These are phyloP conservation scores for Etheostoma nigrum DNA, from an alignment of 2,797 vertebrate genomes.

Conservation along the genomic window DNA sequence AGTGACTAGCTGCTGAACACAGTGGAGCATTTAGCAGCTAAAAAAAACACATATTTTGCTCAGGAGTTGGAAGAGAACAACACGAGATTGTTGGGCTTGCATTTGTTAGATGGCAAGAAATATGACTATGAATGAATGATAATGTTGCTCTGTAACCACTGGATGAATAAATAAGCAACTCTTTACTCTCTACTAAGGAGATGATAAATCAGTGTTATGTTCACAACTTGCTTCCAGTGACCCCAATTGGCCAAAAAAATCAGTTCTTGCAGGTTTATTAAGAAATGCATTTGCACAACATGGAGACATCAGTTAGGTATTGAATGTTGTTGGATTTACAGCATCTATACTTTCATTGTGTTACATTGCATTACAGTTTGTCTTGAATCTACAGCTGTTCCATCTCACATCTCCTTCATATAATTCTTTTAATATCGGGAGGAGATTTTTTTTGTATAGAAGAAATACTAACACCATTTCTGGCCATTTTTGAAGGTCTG, in stretches of 20 bases:
- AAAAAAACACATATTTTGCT: neutral
- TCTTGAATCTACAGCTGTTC: neutral
- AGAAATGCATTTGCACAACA: neutral
- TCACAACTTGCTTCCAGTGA: neutral
- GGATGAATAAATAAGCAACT: neutral
- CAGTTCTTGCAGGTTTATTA: neutral
- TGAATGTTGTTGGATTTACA: neutral
- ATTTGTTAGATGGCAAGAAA: neutral
- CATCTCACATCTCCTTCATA: neutral
- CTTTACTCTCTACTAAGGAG: neutral
- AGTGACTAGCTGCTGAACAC: neutral
- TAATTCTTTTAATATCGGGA: neutral
- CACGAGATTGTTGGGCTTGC: neutral
- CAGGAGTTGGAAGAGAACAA: neutral
- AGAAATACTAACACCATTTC: neutral
- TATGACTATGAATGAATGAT: neutral
- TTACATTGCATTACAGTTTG: neutral
- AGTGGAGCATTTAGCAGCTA: neutral
- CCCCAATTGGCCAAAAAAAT: neutral
- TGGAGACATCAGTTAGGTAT: neutral
- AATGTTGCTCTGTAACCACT: neutral
- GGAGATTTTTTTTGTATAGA: neutral
- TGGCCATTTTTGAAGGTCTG: neutral
- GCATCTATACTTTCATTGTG: neutral
- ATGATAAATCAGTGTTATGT: neutral